A percentile compares a stretch with the other conserved stretches of the same genome.
Conservation (phyloP, 1,140 invertebrate genomes). For the Metopolophium dirhodum region DNA sequence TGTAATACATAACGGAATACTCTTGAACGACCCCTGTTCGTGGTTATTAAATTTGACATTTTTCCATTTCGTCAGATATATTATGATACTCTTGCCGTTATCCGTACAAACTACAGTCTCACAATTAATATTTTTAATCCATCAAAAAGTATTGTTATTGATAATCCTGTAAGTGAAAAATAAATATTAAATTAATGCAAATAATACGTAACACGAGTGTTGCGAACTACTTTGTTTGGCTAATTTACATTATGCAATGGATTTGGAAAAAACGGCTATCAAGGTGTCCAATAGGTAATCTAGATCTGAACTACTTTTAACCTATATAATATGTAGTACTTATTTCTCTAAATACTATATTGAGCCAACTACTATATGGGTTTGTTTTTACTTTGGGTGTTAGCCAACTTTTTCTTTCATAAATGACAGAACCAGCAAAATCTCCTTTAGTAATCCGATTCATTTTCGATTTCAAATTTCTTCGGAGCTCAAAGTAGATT, state of each 20-base stretch:
- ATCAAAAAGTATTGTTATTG: background rate
- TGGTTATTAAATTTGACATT: background rate
- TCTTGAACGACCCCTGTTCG: background rate
- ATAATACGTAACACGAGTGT: background rate
- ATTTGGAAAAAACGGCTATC: background rate
- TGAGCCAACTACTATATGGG: background rate
- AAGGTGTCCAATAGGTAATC: background rate
- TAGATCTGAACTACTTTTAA: background rate
- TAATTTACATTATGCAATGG: background rate
- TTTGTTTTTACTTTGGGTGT: background rate
- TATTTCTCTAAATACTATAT: background rate
- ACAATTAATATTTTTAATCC: background rate
- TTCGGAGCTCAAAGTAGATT: background rate
- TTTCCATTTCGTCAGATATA: background rate
- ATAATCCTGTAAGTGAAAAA: background rate
- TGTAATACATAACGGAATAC: background rate
- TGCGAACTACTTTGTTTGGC: background rate
- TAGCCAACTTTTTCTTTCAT: slow-evolving; percentile 8
- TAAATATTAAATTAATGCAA: background rate
- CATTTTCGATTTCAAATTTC: background rate
- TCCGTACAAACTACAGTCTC: no score
- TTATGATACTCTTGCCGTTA: background rate
- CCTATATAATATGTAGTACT: background rate
- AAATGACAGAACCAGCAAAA: background rate
- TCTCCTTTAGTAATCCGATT: background rate